phyloP scores from a whole-genome alignment of 2,888 invertebrate species.

The Drosophila helvetica region DNA sequence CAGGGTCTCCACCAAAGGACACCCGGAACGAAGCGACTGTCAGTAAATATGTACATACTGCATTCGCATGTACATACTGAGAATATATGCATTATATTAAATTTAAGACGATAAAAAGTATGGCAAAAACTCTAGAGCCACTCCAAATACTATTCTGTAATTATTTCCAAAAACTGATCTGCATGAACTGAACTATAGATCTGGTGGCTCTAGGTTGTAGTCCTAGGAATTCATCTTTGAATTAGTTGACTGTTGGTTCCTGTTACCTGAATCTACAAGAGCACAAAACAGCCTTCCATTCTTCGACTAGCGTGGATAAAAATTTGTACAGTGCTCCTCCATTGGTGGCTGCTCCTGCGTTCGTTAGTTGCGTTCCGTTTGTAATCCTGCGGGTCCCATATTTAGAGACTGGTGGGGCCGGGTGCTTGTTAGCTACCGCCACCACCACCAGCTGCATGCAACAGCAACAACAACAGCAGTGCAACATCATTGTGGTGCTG shows the following conservation, averaged over 20 bases:
- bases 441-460: conserved; percentile 36
- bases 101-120: too few relatives aligned
- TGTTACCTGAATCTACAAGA: too few relatives aligned
- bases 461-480: conserved; percentile 29
- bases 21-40: neutral
- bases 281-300: neutral
- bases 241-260: too few relatives aligned
- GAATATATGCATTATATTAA: too few relatives aligned
- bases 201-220: too few relatives aligned
- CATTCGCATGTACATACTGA: too few relatives aligned
- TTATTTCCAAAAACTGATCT: too few relatives aligned
- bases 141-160: too few relatives aligned
- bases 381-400: conserved; percentile 39
- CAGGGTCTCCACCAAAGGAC: neutral
- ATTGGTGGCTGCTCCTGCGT: neutral
- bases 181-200: too few relatives aligned
- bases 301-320: neutral
- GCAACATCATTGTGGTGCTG: conserved; percentile 19
- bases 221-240: too few relatives aligned
- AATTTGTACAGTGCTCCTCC: neutral
- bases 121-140: too few relatives aligned
- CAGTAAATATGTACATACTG: too few relatives aligned
- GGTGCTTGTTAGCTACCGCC: conserved; percentile 51
- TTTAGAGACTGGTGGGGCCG: conserved; percentile 1
- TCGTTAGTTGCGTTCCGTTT: conserved; percentile 30